These are phyloP conservation scores for Cyprinodon variegatus DNA, from an alignment of 2,113 vertebrate genomes.

Conservation along the genomic window DNA sequence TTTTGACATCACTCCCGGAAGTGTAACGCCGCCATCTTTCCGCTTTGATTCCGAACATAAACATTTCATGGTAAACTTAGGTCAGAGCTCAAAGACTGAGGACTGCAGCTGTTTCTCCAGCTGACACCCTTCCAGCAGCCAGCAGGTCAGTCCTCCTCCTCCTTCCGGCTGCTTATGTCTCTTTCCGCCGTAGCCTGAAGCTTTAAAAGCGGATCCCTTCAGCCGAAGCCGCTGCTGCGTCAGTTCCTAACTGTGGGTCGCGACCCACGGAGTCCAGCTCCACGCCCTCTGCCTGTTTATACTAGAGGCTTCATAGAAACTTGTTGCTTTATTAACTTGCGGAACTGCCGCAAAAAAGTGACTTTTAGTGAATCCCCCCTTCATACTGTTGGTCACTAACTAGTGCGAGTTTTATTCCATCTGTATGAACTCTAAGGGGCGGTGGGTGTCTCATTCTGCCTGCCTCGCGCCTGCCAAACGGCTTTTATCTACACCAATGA, in stretches of 20 bases:
- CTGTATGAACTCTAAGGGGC: background rate
- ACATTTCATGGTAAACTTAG: conserved; percentile 58
- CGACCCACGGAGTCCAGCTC: conserved; percentile 18
- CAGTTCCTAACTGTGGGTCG: conserved; percentile 1
- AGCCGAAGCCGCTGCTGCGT: background rate
- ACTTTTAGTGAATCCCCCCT: background rate
- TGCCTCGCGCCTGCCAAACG: conserved; percentile 38
- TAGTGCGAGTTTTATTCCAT: conserved; percentile 23
- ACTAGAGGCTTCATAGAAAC: background rate
- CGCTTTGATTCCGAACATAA: background rate
- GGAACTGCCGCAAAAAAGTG: background rate
- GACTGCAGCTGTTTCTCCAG: conserved; percentile 49
- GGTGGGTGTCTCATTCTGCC: conserved; percentile 20
- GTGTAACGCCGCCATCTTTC: background rate
- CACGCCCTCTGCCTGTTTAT: background rate
- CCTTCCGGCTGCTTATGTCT: background rate
- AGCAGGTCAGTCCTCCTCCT: conserved; percentile 44
- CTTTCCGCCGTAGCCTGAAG: background rate
- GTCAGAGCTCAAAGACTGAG: conserved; percentile 34
- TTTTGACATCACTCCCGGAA: conserved; percentile 25
- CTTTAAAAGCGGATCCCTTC: background rate
- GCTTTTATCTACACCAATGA: conserved; percentile 33
- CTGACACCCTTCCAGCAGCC: conserved; percentile 57
- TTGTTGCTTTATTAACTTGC: conserved; percentile 4
- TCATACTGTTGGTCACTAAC: too few relatives aligned